Conservation (phyloP, 1,140 invertebrate species). For the Nebria ingens region DNA sequence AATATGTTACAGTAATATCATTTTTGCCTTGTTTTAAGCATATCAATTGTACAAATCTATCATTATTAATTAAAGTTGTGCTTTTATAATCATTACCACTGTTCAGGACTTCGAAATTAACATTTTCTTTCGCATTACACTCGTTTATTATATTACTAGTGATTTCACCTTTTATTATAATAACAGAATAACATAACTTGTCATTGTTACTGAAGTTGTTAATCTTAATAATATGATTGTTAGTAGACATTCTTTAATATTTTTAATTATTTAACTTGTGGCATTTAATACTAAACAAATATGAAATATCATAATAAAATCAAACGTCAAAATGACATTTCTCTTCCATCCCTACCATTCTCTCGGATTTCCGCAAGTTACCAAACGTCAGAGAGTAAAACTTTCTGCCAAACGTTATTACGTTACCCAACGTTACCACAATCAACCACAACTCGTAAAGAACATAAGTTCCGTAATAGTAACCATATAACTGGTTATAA, state of each 20-base stretch:
- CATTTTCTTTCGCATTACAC: background rate
- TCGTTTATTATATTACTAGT: background rate
- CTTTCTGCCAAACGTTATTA: no score
- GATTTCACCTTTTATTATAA: conserved; percentile 14
- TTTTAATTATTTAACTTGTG: background rate
- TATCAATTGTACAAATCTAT: conserved; percentile 25
- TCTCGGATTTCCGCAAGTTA: no score
- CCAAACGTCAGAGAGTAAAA: no score
- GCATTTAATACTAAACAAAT: background rate
- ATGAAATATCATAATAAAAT: background rate
- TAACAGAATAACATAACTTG: conserved; percentile 9
- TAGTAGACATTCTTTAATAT: background rate
- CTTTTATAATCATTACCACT: background rate
- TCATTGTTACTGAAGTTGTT: conserved; percentile 12
- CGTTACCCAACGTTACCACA: no score
- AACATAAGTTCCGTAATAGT: no score
- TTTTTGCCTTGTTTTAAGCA: conserved; percentile 25
- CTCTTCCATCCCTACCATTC: no score
- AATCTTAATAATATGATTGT: conserved; percentile 7
- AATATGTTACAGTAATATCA: conserved; percentile 22
- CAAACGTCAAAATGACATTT: background rate
- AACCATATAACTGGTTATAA: no score
- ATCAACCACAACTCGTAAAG: no score
- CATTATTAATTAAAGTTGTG: background rate
- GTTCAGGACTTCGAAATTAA: background rate